These are phyloP conservation scores for Alloscopus bannaensis DNA, from an alignment of 2,888 invertebrate genomes.

Conservation along the genomic window DNA sequence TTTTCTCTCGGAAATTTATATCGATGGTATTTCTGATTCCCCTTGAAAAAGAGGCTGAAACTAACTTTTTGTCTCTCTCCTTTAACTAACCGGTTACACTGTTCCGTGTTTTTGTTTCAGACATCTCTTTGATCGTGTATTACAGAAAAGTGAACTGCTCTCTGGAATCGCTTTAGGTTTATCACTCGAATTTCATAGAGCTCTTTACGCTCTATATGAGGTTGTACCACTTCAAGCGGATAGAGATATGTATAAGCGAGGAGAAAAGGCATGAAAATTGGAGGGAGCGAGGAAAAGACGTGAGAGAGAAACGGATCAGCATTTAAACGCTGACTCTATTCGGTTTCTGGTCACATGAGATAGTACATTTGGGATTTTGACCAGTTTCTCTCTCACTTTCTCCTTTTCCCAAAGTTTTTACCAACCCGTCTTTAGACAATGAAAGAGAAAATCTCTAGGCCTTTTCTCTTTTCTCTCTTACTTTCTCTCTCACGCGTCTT, in stretches of 20 bases:
- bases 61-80: slow-evolving; percentile 27
- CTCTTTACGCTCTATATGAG: slow-evolving; percentile 36
- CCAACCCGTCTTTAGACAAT: too few relatives aligned
- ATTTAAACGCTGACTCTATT: slow-evolving; percentile 28
- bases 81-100: slow-evolving; percentile 3
- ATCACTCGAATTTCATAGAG: slow-evolving; percentile 39
- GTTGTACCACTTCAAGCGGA: slow-evolving; percentile 1
- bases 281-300: background rate
- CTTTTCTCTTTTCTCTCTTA: too few relatives aligned
- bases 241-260: too few relatives aligned
- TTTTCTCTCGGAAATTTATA: slow-evolving; percentile 34
- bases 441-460: too few relatives aligned
- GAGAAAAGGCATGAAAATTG: background rate
- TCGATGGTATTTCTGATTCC: slow-evolving; percentile 32
- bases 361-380: slow-evolving; percentile 59
- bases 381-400: slow-evolving; percentile 42
- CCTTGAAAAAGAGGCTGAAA: too few relatives aligned
- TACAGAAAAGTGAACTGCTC: slow-evolving; percentile 1
- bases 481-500: too few relatives aligned
- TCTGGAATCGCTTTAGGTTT: too few relatives aligned
- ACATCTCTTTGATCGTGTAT: slow-evolving; percentile 46
- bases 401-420: too few relatives aligned
- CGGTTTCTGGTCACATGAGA: slow-evolving; percentile 62
- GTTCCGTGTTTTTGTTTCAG: slow-evolving; percentile 36
- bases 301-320: slow-evolving; percentile 5